Base-by-base conservation (phyloP, 2,113 vertebrate genomes). In the Chrysemys picta region DNA sequence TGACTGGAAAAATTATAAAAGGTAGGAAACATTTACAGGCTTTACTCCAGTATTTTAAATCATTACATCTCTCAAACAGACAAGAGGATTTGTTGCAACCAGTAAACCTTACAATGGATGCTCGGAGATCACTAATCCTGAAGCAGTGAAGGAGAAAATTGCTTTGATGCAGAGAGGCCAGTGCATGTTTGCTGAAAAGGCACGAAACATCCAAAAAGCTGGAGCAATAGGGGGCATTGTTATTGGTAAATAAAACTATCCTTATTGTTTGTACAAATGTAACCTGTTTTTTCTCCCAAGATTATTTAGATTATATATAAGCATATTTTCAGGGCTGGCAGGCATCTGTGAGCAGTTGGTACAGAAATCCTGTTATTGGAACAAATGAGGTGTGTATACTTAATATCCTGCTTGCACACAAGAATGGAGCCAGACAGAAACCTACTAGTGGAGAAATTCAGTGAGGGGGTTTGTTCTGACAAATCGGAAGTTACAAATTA, bases 171-270 rank as follows among this genome's bases (percentile, higher is more conserved):
- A 99, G 88, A 98, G 99, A 95, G 99, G 99, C 69, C 99, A 99
- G 98, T 99, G 99, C 92, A 99, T 99, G 99, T 99, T 99, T 96
- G 99, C 99, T 38, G 99, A 99, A 97, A 99, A 99, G 97, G 99
- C 99, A 27, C 98, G 99, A 16, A 99, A 99, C 96, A 98, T 99
- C 96, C 99, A 99, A 97, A 99, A 99, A 94, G 99, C 99, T 35
- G 99, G 99, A 16, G 99, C 99, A 86, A 99, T 99, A 14, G 99
- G 99, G 9, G 99, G 99, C 95, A 99, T 99, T 54, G 99, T 99
- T 93, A 99, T 99, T 19, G 99, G 99, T 99, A 98, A 99, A 98
- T 91, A 75, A 31, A 31, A 27, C 10, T 84, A 53, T 6, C 50
- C 13, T 10, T 90, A 45, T 57, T 88, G 88, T 13, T 89, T 85